Evolutionary conservation across 1,140 invertebrate genomes (phyloP), one percentile per base, ranked within the genome.

Genomic region (Diorhabda carinulata): DNA sequence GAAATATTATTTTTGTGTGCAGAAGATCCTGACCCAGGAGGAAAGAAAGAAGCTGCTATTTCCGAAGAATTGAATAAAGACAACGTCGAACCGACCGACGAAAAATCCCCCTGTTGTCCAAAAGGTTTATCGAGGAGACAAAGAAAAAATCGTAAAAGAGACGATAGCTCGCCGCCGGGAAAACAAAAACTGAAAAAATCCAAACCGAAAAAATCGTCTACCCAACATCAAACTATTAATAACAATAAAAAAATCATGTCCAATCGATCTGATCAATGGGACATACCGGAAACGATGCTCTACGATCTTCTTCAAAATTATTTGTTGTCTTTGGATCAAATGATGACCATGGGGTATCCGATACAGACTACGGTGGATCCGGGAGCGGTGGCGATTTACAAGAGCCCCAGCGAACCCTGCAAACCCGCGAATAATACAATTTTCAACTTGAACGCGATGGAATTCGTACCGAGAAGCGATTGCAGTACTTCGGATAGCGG

Each of bases 341-440:
- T 94, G 67, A 81, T 85, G 9, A 82, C 87, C 4, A 84, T 92
- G 67, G 92, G 92, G 0, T 96, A 88, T 78, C 94, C 93, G 0
- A 78, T 91, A 0, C 85, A 83, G 83, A 40, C 41, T 41, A 40
- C 10, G 43, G n/a, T 56, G 43, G 44, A 68, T 61, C 65, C 66
- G n/a, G 7, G 64, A 6, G 59, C 60, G 5, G 67, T 68, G 41
- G 6, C 60, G 42, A 57, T 65, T 7, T 61, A 62, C 61, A 63
- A 63, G 45, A 61, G 41, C 42, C 40, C 47, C 5, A 8, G 56
- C 47, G 52, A 6, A 10, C 61, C 43, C 9, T 43, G 7, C 3
- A 43, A 43, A 1, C n/a, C 61, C 4, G 69, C 74, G 78, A 71
- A 61, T 4, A 59, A 9, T 73, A 78, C 8, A 72, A 44, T 77